Conservation (phyloP, 2,797 vertebrate species). For the Erethizon dorsatum region DNA sequence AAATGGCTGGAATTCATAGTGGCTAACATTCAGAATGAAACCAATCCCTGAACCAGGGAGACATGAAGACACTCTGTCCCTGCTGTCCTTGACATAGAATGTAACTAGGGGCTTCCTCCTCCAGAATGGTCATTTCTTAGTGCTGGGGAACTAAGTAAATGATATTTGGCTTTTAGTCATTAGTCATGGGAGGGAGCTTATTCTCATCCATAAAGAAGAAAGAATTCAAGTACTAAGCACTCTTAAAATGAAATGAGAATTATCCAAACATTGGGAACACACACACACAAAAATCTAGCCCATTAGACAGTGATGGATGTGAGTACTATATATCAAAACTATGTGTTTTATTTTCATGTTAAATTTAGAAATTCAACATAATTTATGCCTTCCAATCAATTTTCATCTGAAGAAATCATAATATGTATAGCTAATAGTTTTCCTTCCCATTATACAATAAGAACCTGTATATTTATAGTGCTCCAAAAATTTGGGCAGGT, state of each 20-base stretch:
- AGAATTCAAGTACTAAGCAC: neutral
- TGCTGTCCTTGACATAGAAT: neutral
- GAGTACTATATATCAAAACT: neutral
- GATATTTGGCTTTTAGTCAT: neutral
- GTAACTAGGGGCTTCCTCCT: neutral
- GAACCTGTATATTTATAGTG: neutral
- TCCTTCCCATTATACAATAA: neutral
- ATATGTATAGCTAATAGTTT: neutral
- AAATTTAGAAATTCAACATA: neutral
- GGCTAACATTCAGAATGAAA: neutral
- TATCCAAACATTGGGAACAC: neutral
- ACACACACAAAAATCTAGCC: neutral
- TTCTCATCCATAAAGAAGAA: neutral
- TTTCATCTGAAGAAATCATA: neutral
- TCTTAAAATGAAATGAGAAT: neutral
- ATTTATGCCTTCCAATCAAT: neutral
- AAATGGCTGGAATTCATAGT: neutral
- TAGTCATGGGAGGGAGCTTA: fast-evolving
- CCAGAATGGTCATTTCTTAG: neutral
- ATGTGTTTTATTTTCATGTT: neutral
- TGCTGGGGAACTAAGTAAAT: no score
- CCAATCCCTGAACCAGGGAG: fast-evolving
- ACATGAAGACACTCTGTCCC: neutral
- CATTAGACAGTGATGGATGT: neutral
- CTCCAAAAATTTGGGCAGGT: neutral